These are phyloP conservation scores for Scaptomyza polygonia DNA, from an alignment of 2,888 invertebrate genomes.

Conservation along the genomic window DNA sequence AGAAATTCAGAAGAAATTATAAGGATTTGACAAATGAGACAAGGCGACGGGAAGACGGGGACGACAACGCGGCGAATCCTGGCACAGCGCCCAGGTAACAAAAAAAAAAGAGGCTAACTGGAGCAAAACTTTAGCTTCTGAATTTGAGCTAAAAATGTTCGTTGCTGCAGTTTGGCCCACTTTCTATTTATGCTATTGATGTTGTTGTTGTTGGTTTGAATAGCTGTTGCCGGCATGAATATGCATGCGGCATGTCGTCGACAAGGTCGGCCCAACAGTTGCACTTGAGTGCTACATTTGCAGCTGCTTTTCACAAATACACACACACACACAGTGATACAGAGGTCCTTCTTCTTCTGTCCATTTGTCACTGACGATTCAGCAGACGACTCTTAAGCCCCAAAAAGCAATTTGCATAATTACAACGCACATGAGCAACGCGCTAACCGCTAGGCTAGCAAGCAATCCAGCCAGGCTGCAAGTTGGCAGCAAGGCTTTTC, in stretches of 20 bases:
- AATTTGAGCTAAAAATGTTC: slow-evolving; percentile 68
- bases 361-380: slow-evolving; percentile 39
- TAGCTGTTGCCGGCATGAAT: slow-evolving; percentile 67
- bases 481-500: slow-evolving; percentile 48
- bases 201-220: slow-evolving; percentile 32
- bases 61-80: slow-evolving; percentile 17
- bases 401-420: slow-evolving; percentile 70
- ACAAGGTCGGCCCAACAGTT: slow-evolving; percentile 69
- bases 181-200: slow-evolving; percentile 37
- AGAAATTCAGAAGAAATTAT: slow-evolving; percentile 59
- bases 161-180: slow-evolving; percentile 61
- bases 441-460: slow-evolving; percentile 21
- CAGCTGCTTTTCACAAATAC: slow-evolving; percentile 19
- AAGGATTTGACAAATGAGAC: slow-evolving; percentile 75
- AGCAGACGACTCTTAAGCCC: slow-evolving; percentile 26
- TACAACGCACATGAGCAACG: slow-evolving; percentile 70
- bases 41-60: slow-evolving; percentile 10
- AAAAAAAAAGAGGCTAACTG: neutral
- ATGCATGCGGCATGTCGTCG: slow-evolving; percentile 71
- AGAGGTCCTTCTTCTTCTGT: slow-evolving; percentile 22
- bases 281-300: slow-evolving; percentile 69
- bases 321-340: neutral
- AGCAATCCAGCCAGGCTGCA: slow-evolving; percentile 18
- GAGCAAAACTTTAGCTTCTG: slow-evolving; percentile 53
- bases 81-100: slow-evolving; percentile 55